Conservation (phyloP, 2,888 invertebrate genomes). For the Philereme vetulata region DNA sequence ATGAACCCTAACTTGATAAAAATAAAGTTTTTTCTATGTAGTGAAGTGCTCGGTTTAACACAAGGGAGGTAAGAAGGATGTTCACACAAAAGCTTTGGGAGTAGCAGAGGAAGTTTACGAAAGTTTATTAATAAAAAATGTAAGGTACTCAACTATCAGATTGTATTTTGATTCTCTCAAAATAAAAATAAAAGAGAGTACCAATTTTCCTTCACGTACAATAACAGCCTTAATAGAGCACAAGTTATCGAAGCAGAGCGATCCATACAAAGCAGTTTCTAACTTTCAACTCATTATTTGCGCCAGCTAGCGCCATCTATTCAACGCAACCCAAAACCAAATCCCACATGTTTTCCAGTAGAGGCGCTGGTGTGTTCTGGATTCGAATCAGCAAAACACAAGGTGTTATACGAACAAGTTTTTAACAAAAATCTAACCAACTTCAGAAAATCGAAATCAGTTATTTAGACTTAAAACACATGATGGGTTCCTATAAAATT, state of each 20-base stretch:
- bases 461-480: too few relatives aligned
- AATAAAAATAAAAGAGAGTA: too few relatives aligned
- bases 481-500: too few relatives aligned
- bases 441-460: too few relatives aligned
- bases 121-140: too few relatives aligned
- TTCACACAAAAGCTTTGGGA: not conserved
- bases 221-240: not conserved
- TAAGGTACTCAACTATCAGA: too few relatives aligned
- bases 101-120: too few relatives aligned
- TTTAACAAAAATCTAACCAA: too few relatives aligned
- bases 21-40: not conserved
- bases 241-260: conserved; percentile 13
- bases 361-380: conserved; percentile 11
- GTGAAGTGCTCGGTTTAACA: not conserved
- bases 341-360: conserved; percentile 22
- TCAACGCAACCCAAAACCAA: not conserved
- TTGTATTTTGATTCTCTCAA: too few relatives aligned
- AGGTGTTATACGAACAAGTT: too few relatives aligned
- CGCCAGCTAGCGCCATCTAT: conserved; percentile 32
- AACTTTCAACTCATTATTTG: conserved; percentile 23
- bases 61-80: not conserved
- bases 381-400: not conserved
- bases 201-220: not conserved
- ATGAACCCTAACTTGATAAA: not conserved
- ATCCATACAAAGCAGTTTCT: conserved; percentile 21